Evolutionary conservation across 2,888 invertebrate species (phyloP), one percentile per base, ranked within the genome.

Genomic region (Myopa testacea): DNA sequence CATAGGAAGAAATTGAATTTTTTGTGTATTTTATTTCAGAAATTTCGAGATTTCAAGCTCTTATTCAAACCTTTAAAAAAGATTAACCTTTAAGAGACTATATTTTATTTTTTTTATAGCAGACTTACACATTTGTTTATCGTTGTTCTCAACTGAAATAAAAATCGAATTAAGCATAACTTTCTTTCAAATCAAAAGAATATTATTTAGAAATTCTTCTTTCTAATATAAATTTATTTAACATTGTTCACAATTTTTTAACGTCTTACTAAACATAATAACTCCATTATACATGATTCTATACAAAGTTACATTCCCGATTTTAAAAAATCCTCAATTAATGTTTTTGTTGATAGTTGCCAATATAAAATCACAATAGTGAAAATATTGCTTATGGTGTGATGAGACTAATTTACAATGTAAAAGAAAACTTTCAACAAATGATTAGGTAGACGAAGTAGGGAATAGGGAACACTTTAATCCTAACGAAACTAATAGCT

Each of bases 401-500:
- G n/a, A 58, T 14, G 67, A 71, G 45, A 14, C 52, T n/a, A 75
- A 75, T 19, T 8, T 75, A 67, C 67, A 75, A 67, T 65, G 50
- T 26, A 65, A 52, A 58, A 62, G 4, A 58, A 37, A 2, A 45
- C 26, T 74, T 74, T 63, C 63, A 50, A 63, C 63, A 45, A 37
- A 34, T 58, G n/a, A 16, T 34, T 65, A 63, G 19, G 5, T 45
- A 8, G 38, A 63, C 52, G 37, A 67, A 34, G 63, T 50, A 74
- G 40, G 40, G 50, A 74, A 38, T 63, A 45, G 40, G 63, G 8
- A 40, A 73, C 70, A 70, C 73, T 73, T 63, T 63, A 14, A 58
- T 58, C 37, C 63, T 58, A 19, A 65, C 26, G 4, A 26, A 58
- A 40, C 7, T 12, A 58, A 37, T 45, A 26, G 45, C 10, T 6